Base-by-base conservation (phyloP, 2,797 vertebrate genomes). In the Eidolon dupreanum region DNA sequence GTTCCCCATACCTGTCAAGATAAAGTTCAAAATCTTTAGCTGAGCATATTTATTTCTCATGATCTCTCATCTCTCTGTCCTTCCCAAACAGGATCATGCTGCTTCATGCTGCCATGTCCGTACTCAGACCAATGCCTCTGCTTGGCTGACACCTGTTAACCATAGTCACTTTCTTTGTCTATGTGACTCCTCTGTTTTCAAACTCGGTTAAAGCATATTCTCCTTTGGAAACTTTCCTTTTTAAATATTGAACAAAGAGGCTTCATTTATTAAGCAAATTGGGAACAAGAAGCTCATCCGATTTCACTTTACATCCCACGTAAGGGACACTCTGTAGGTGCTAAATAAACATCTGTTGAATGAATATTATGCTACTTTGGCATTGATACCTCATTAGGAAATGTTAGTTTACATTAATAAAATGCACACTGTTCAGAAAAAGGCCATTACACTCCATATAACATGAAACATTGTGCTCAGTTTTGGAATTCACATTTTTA, bases 1-100 rank as follows among this genome's bases (percentile, higher is more conserved):
- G 24, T 49, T 90, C 65, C 61, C 73, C 71, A 63, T 16, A 73
- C 53, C 85, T 79, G 57, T 65, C 19, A 84, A 95, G 74, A 92
- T n/a, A 71, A 78, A 41, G 43, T 55, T 90, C 43, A 46, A 55
- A 81, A 61, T 51, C 46, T 10, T 31, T 5, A 66, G 49, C n/a
- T 59, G 49, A 74, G 16, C 49, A 49, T 4, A 33, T 46, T 66
- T 61, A 19, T 63, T 66, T 38, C 55, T 82, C 26, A 15, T 1
- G 20, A 36, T 33, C 59, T 49, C n/a, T 81, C 85, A 81, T 85
- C 15, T 38, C 59, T 49, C 16, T 74, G 2, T 66, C 3, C 4
- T 73, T 36, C 36, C 46, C 5, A 0, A 8, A 0, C 28, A 16
- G 9, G 11, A 5, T 59, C 75, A 31, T 0, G 12, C 16, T 22